A percentile compares a stretch with the other conserved stretches of the same genome.
Evolutionary conservation across 2,888 invertebrate genomes (phyloP).

Genomic region (Bhutanitis thaidina): DNA sequence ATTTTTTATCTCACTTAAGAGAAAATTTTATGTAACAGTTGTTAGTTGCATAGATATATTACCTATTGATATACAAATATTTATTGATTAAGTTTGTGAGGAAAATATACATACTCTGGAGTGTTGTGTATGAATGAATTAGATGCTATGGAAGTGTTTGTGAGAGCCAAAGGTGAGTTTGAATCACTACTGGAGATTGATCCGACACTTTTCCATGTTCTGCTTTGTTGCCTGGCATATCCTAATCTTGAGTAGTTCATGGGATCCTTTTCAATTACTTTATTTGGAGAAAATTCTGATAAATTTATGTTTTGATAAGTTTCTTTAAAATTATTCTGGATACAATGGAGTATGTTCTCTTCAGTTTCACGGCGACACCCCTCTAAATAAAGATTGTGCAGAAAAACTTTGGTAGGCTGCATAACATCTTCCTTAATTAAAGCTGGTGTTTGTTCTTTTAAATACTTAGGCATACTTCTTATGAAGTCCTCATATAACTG

Average conservation of each 20-base stretch:
- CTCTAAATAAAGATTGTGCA: constrained; percentile 38
- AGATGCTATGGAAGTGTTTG: constrained; percentile 10
- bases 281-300: constrained; percentile 12
- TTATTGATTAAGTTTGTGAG: constrained; percentile 54
- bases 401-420: constrained; percentile 33
- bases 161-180: constrained; percentile 2
- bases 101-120: constrained; percentile 59
- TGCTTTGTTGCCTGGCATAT: constrained; percentile 21
- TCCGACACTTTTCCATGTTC: background rate
- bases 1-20: no score
- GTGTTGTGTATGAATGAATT: constrained; percentile 34
- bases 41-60: no score
- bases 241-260: constrained; percentile 38
- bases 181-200: background rate
- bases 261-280: constrained; percentile 38
- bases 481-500: constrained; percentile 48
- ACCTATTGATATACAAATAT: no score
- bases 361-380: constrained; percentile 31
- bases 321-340: constrained; percentile 15
- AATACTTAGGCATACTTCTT: constrained; percentile 40
- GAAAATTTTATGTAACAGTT: no score
- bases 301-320: background rate
- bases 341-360: constrained; percentile 28
- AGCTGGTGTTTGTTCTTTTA: constrained; percentile 36
- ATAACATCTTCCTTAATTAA: constrained; percentile 39